Conservation (phyloP, 2,888 invertebrate species). For the Phlogophora meticulosa region DNA sequence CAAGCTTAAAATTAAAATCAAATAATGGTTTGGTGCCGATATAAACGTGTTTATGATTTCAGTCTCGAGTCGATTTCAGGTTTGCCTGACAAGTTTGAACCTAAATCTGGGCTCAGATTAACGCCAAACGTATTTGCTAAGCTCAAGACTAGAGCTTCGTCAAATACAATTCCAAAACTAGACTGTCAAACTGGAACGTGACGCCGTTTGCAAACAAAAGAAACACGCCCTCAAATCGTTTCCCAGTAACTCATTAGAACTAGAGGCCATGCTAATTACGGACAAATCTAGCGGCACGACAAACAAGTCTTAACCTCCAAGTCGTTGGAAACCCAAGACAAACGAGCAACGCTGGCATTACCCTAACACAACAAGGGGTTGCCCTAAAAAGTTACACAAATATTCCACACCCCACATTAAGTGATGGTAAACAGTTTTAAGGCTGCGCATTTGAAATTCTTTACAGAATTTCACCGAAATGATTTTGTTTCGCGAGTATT, state of each 20-base stretch:
- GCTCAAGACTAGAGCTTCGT: too few species aligned
- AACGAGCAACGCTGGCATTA: slow-evolving; percentile 20
- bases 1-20: too few species aligned
- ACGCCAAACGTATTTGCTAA: too few species aligned
- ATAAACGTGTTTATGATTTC: too few species aligned
- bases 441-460: slow-evolving; percentile 21
- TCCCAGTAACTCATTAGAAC: slow-evolving; percentile 13
- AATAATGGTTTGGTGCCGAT: too few species aligned
- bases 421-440: slow-evolving; percentile 36
- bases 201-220: not conserved
- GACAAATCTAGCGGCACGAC: slow-evolving; percentile 25
- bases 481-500: not conserved
- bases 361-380: slow-evolving; percentile 46
- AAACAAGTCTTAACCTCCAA: slow-evolving; percentile 26
- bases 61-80: too few species aligned
- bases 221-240: not conserved
- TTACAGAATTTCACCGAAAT: slow-evolving; percentile 9
- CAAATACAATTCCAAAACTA: not conserved
- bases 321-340: slow-evolving; percentile 34
- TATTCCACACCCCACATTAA: slow-evolving; percentile 49
- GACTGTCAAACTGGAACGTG: not conserved
- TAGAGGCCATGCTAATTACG: slow-evolving; percentile 21
- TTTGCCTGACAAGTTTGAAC: too few species aligned
- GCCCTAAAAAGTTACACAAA: slow-evolving; percentile 54
- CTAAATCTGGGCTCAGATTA: too few species aligned